Base-by-base conservation (phyloP, 2,888 invertebrate genomes). In the Sphaeridia pumilis region DNA sequence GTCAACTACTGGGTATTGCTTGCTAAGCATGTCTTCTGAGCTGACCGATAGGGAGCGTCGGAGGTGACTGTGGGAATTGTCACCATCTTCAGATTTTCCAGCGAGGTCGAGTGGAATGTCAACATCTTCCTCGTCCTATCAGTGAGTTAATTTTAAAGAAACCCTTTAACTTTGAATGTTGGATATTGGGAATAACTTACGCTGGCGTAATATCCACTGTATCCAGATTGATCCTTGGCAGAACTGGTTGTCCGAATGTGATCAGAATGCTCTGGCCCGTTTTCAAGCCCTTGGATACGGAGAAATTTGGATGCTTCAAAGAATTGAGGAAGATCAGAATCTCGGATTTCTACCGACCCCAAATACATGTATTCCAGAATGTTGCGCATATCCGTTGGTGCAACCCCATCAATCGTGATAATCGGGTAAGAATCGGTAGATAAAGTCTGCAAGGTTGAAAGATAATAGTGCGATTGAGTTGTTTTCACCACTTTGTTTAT, bases 301-400 rank as follows among this genome's bases (percentile, higher is more conserved):
- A 50, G 34, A n/a, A 44, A 24, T 34, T 50, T 22, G 4, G 50
- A 31, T 4, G 44, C 31, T 4, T 43, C 44, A 5, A 43, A 5
- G 14, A 50, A 50, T 22, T n/a, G 17, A 4, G 36, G 28, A 49
- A 49, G 24, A 20, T 49, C 17, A 14, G 25, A 22, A 7, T 49
- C 38, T 2, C 17, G 17, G 2, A 49, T 38, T 24, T n/a, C 14
- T 5, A 42, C 49, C 14, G 17, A 21, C 2, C 50, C 50, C 24
- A 44, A n/a, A 26, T 50, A 50, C 24, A 50, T 42, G 24, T 42
- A 50, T 20, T 50, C 43, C 44, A 50, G 34, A 14, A 50, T 42
- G 24, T 41, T n/a, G 5, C 31, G 21, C 28, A 50, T 12, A 14
- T 43, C 43, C 4, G 10, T 12, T 2, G 5, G 20, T 7, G 10